phyloP scores from a whole-genome alignment of 2,113 vertebrate genomes.

The Heliornis fulica region DNA sequence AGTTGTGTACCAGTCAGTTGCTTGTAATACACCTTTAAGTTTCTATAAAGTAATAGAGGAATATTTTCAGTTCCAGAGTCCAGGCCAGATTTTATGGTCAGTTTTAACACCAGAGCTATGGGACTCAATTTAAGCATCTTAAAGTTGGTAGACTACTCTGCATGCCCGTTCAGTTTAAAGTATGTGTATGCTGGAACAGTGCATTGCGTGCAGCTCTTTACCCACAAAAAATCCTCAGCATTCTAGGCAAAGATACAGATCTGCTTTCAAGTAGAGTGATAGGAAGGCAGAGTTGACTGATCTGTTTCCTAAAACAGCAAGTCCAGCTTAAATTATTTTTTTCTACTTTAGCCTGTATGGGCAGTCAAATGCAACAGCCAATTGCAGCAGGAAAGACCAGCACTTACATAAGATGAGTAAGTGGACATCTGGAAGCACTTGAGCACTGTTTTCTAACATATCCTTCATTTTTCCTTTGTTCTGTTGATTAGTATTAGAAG shows the following conservation, averaged over 20 bases:
- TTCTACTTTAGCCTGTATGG: background rate
- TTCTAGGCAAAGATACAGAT: background rate
- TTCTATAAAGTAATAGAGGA: background rate
- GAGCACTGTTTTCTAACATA: background rate
- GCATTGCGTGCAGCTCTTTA: accelerated
- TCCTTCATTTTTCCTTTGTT: too few relatives aligned
- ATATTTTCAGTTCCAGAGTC: background rate
- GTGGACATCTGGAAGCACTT: background rate
- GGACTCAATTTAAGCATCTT: background rate
- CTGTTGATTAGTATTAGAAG: background rate
- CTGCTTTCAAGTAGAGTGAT: background rate
- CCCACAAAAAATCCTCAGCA: background rate
- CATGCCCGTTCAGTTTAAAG: background rate
- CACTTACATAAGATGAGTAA: background rate
- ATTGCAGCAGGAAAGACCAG: background rate
- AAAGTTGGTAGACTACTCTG: background rate
- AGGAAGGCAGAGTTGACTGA: background rate
- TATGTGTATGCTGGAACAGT: background rate
- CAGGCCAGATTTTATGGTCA: background rate
- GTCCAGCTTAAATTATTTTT: background rate
- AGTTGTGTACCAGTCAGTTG: background rate
- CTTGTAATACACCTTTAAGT: background rate
- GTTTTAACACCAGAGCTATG: background rate
- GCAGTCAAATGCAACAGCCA: background rate
- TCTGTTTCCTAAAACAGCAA: background rate